Conservation (phyloP, 2,888 invertebrate genomes). For the Perithous albicinctus region DNA sequence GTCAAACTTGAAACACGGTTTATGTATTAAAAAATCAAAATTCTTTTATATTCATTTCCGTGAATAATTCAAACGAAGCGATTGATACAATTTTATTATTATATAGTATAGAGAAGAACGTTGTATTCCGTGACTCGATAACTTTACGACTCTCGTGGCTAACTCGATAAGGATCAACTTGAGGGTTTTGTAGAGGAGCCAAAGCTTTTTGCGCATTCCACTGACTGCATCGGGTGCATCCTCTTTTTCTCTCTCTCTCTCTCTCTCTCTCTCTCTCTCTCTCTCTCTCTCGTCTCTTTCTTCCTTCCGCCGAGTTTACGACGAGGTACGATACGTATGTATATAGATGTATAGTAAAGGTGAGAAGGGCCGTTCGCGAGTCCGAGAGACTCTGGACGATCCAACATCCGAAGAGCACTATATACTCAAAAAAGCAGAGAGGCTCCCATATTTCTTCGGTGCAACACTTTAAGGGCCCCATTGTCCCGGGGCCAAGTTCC, state of each 20-base stretch:
- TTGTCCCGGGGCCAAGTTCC: conserved; percentile 68
- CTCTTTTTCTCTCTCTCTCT: no score
- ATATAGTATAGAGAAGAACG: conserved; percentile 33
- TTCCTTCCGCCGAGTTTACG: conserved; percentile 65
- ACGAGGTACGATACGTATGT: no score
- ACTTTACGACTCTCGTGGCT: conserved; percentile 63
- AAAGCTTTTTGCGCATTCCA: conserved; percentile 61
- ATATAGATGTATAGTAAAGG: conserved; percentile 62
- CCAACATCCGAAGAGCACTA: not conserved
- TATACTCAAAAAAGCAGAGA: not conserved
- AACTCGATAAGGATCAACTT: conserved; percentile 65
- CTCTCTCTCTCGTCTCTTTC: no score
- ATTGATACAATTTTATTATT: conserved; percentile 64
- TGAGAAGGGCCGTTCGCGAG: conserved; percentile 50
- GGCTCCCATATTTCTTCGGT: conserved; percentile 66
- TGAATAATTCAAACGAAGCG: conserved; percentile 9
- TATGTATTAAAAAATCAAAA: not conserved
- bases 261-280: no score
- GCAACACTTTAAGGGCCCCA: conserved; percentile 68
- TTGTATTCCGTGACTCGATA: conserved; percentile 70
- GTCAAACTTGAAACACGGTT: not conserved
- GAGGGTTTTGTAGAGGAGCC: conserved; percentile 54
- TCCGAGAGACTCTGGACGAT: not conserved
- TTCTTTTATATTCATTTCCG: not conserved
- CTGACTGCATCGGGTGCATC: conserved; percentile 41